phyloP scores from a whole-genome alignment of 2,888 invertebrate genomes.

The Carterocephalus palaemon region DNA sequence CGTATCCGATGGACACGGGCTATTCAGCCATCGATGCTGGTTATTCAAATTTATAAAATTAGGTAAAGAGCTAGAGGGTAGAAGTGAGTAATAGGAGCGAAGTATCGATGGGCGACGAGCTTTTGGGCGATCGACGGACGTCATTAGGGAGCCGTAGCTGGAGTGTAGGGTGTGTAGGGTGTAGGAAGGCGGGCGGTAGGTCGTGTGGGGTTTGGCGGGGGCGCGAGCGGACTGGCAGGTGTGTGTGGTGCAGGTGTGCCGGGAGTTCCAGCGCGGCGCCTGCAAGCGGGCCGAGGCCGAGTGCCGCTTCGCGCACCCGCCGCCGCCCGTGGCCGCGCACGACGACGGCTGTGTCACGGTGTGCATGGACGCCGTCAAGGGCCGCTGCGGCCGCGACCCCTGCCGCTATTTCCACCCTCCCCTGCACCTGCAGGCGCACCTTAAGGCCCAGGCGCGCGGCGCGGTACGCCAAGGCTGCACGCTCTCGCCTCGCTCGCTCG shows the following conservation, averaged over 20 bases:
- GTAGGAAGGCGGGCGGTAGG: slow-evolving; percentile 13
- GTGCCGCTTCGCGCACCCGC: slow-evolving; percentile 99
- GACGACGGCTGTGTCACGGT: slow-evolving; percentile 99
- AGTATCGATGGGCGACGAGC: too few relatives aligned
- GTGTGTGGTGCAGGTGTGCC: slow-evolving; percentile 91
- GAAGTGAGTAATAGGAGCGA: too few relatives aligned
- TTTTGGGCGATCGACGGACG: neutral
- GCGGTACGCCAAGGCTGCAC: slow-evolving; percentile 88
- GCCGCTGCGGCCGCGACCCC: slow-evolving; percentile 99
- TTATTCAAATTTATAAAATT: too few relatives aligned
- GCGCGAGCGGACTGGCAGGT: slow-evolving; percentile 66
- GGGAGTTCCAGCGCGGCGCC: slow-evolving; percentile 99
- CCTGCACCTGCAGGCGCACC: slow-evolving; percentile 99
- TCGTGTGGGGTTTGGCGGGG: slow-evolving; percentile 34
- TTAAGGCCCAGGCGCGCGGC: slow-evolving; percentile 98
- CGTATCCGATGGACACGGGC: too few relatives aligned
- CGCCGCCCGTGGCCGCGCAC: slow-evolving; percentile 97
- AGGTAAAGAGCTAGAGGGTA: too few relatives aligned
- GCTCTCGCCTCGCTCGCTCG: slow-evolving; percentile 65
- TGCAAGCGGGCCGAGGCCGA: slow-evolving; percentile 98
- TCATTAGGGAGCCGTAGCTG: neutral
- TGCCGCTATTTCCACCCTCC: slow-evolving; percentile 99
- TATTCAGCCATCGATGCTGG: too few relatives aligned
- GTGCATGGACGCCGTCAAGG: slow-evolving; percentile 99
- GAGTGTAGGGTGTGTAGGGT: neutral